These are phyloP conservation scores for Lasiurus borealis DNA, from an alignment of 2,113 vertebrate species.

Conservation along the genomic window DNA sequence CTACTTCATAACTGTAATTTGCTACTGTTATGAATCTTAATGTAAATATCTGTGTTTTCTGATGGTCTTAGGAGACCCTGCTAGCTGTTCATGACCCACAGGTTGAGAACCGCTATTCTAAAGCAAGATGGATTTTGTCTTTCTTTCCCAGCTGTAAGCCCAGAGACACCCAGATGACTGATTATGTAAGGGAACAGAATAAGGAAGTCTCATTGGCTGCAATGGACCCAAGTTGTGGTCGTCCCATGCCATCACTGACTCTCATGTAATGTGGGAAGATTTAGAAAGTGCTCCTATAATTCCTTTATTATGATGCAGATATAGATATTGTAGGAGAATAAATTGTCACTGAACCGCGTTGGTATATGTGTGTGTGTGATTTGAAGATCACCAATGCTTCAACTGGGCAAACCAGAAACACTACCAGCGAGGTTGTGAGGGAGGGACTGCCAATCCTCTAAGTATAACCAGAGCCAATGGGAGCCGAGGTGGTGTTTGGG, in stretches of 20 bases:
- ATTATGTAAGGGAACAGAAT: neutral
- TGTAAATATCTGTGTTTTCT: too few species aligned
- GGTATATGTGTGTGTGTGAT: fast-evolving
- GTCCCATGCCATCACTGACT: neutral
- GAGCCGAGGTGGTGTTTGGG: neutral
- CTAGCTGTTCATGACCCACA: too few species aligned
- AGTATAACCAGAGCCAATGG: neutral
- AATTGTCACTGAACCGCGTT: neutral
- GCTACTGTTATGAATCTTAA: too few species aligned
- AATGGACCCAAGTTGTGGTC: fast-evolving
- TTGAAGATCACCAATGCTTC: neutral
- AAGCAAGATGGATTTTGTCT: neutral
- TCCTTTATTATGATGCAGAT: neutral
- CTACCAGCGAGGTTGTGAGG: neutral
- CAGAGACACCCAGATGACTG: neutral
- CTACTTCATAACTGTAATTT: too few species aligned
- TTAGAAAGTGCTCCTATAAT: neutral
- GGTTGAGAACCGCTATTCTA: too few species aligned
- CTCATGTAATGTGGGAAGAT: neutral
- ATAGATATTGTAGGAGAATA: neutral
- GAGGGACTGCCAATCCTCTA: neutral
- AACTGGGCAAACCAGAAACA: neutral
- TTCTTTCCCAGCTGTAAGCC: neutral
- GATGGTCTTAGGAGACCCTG: too few species aligned
- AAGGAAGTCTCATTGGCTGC: too few species aligned